A percentile compares a stretch with the other conserved stretches of the same genome.
phyloP scores from a whole-genome alignment of 2,888 invertebrate genomes.

The Minunthozetes semirufus region DNA sequence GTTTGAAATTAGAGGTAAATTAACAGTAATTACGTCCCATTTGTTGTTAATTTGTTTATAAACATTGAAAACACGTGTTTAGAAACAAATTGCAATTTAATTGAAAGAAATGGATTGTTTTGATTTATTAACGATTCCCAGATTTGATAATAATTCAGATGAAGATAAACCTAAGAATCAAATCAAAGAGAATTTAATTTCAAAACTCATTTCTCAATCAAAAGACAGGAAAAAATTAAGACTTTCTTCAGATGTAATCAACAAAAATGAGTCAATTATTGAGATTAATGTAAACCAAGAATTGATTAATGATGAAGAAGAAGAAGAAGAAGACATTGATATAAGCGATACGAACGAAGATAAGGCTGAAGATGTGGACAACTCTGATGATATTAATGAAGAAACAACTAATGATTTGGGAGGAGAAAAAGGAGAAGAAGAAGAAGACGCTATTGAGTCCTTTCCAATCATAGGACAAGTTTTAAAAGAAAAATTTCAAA shows the following conservation, averaged over 20 bases:
- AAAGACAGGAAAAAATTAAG: constrained; percentile 14
- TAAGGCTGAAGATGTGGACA: neutral
- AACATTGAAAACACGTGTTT: no score
- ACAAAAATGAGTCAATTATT: neutral
- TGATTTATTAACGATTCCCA: constrained; percentile 29
- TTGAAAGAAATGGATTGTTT: neutral
- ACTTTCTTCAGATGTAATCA: neutral
- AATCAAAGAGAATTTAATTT: neutral
- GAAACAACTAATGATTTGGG: neutral
- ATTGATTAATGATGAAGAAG: neutral
- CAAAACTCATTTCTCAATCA: neutral
- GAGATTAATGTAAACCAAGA: neutral
- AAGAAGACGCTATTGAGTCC: constrained; percentile 49
- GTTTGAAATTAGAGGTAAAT: no score
- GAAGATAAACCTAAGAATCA: neutral
- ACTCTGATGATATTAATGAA: constrained; percentile 35
- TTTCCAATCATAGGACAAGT: constrained; percentile 64
- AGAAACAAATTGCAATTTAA: no score
- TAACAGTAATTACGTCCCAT: no score
- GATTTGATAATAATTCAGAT: constrained; percentile 34
- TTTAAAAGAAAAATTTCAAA: constrained; percentile 50
- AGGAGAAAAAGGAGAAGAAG: neutral
- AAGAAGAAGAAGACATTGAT: constrained; percentile 12
- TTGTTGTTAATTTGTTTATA: no score
- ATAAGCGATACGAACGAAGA: neutral